These are phyloP conservation scores for Aphis craccivora DNA, from an alignment of 1,140 invertebrate species.

Conservation along the genomic window DNA sequence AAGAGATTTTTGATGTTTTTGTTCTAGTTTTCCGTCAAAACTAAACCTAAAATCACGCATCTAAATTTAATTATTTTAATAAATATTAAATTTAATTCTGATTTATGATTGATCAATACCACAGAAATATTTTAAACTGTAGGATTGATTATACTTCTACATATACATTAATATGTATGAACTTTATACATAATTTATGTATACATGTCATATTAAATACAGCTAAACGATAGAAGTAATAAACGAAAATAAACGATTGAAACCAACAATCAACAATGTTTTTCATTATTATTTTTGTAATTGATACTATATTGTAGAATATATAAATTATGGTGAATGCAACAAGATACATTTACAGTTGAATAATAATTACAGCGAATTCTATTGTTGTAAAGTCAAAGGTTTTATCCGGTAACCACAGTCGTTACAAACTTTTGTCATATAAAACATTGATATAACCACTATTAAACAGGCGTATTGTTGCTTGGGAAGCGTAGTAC, in stretches of 20 bases:
- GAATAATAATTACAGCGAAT: background rate
- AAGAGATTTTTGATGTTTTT: constrained; percentile 47
- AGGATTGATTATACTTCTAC: no score
- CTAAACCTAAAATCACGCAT: no score
- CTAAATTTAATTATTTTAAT: background rate
- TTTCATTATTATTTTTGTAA: background rate
- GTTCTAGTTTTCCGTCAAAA: background rate
- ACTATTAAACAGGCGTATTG: background rate
- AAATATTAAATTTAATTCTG: background rate
- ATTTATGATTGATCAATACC: no score
- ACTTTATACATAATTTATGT: background rate
- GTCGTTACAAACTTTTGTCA: constrained; percentile 7
- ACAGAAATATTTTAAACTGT: background rate
- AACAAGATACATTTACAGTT: background rate
- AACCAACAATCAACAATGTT: background rate
- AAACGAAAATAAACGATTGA: background rate
- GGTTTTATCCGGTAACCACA: background rate
- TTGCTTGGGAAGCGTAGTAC: background rate
- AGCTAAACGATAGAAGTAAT: background rate
- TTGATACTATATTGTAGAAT: background rate
- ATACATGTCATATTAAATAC: no score
- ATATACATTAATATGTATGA: no score
- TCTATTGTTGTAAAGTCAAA: constrained; percentile 28
- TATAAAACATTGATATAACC: constrained; percentile 11
- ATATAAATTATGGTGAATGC: background rate